Evolutionary conservation across 1,140 invertebrate genomes (phyloP).

Genomic region (Euglossa dilemma): DNA sequence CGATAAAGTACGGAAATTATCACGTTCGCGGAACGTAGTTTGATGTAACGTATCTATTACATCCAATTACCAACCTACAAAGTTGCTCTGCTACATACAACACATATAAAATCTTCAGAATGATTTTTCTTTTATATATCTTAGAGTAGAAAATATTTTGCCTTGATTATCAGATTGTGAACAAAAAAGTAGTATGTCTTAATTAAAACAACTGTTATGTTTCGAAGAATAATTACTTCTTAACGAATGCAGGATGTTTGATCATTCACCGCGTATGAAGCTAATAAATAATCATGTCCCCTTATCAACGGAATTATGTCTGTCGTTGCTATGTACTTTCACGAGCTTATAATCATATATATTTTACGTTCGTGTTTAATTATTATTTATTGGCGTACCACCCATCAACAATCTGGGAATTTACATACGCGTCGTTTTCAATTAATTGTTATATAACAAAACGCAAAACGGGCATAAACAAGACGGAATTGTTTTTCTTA

Average conservation of each 20-base stretch:
- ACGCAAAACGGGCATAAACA: not conserved
- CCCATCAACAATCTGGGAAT: not conserved
- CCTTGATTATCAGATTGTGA: not conserved
- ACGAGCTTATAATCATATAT: constrained; percentile 14
- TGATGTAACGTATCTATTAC: not conserved
- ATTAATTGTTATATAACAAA: not conserved
- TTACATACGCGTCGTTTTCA: not conserved
- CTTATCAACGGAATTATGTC: constrained; percentile 22
- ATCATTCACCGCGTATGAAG: constrained; percentile 23
- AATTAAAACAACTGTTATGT: constrained; percentile 25
- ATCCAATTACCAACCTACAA: not conserved
- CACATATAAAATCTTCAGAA: not conserved
- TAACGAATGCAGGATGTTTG: constrained; percentile 46
- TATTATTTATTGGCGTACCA: constrained; percentile 15
- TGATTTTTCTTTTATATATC: not conserved
- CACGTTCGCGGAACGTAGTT: not conserved
- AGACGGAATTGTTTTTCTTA: not conserved
- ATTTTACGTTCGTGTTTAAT: constrained; percentile 22
- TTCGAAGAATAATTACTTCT: constrained; percentile 12
- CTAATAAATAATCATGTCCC: constrained; percentile 46
- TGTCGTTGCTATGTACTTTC: constrained; percentile 29
- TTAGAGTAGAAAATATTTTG: not conserved
- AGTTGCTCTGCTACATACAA: not conserved
- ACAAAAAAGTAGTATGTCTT: too few relatives aligned
- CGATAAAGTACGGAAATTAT: not conserved